Conservation (phyloP, 2,797 vertebrate genomes). For the Dromococcyx pavoninus region DNA sequence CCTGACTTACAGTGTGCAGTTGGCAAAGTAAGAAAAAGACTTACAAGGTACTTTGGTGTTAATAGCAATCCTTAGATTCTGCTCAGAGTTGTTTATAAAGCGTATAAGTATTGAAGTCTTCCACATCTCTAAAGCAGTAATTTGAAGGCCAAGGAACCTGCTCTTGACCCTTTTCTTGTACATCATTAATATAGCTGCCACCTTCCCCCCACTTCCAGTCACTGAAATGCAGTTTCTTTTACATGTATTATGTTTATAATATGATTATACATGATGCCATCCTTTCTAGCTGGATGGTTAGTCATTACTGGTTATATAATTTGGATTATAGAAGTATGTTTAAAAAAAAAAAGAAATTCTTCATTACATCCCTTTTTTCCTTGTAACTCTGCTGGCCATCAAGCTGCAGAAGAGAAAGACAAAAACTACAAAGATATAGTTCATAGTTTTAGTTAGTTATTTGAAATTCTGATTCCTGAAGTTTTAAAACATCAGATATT, state of each 20-base stretch:
- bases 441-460: background rate
- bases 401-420: background rate
- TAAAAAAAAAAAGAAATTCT: background rate
- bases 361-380: background rate
- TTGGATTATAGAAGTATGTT: background rate
- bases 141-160: background rate
- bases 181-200: background rate
- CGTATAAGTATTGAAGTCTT: background rate
- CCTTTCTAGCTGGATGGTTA: background rate
- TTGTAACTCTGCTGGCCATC: background rate
- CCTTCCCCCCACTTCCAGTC: accelerated
- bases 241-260: background rate
- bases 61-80: background rate
- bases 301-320: background rate
- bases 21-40: background rate
- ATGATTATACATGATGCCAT: background rate
- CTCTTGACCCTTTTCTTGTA: background rate
- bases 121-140: background rate
- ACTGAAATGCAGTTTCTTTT: background rate
- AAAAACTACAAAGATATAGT: background rate
- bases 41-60: background rate
- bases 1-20: background rate
- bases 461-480: background rate
- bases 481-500: background rate
- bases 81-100: background rate